These are phyloP conservation scores for Pandemis heparana DNA, from an alignment of 2,888 invertebrate genomes.

Conservation along the genomic window DNA sequence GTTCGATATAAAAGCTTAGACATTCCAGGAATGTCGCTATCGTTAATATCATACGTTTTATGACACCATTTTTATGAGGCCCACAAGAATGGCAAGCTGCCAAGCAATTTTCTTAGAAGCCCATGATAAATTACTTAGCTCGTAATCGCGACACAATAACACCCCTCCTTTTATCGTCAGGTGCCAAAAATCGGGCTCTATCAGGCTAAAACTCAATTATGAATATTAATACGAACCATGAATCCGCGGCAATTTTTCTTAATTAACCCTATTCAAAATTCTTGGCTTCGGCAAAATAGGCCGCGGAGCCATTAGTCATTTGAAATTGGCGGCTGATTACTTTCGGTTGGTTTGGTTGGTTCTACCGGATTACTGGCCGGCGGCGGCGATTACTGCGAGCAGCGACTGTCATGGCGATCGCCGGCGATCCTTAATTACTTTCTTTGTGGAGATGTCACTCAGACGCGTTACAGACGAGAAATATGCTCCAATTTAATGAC, in stretches of 20 bases:
- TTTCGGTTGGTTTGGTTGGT: slow-evolving; percentile 22
- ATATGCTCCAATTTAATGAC: slow-evolving; percentile 5
- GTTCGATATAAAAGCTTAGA: slow-evolving; percentile 19
- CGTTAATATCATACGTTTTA: slow-evolving; percentile 37
- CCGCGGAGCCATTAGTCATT: slow-evolving; percentile 35
- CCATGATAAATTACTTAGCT: slow-evolving; percentile 13
- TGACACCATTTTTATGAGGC: slow-evolving; percentile 25
- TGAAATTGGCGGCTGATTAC: slow-evolving; percentile 35
- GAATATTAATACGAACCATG: slow-evolving; percentile 33
- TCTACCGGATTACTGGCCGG: slow-evolving; percentile 12
- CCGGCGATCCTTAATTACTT: slow-evolving; percentile 46
- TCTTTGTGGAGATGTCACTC: slow-evolving; percentile 45
- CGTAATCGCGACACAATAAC: slow-evolving; percentile 25
- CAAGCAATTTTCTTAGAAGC: slow-evolving; percentile 33
- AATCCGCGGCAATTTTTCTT: slow-evolving; percentile 37
- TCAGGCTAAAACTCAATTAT: slow-evolving; percentile 35
- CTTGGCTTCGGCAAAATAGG: slow-evolving; percentile 37
- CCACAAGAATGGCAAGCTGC: slow-evolving; percentile 14
- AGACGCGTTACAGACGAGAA: slow-evolving; percentile 5
- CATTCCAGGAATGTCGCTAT: slow-evolving; percentile 17
- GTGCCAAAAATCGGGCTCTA: slow-evolving; percentile 26
- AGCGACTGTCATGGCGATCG: slow-evolving; percentile 41
- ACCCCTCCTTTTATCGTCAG: slow-evolving; percentile 17
- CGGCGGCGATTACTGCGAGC: slow-evolving; percentile 6
- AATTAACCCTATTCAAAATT: slow-evolving; percentile 40